Base-by-base conservation (phyloP, 2,113 vertebrate genomes). In the Hippocampus mohnikei region DNA sequence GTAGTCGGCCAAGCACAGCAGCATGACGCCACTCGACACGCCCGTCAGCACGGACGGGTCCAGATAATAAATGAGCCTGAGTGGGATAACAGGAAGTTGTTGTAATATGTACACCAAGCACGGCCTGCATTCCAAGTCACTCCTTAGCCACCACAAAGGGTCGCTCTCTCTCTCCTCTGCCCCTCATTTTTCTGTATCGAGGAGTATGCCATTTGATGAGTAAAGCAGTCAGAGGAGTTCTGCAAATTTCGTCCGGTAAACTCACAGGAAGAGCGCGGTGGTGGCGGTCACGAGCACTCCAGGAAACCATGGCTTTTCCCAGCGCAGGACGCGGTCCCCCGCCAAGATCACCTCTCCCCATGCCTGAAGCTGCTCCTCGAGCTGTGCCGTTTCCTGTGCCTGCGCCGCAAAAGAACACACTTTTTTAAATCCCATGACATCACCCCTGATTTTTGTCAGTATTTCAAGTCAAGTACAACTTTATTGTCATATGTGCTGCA, bases 341-440 rank as follows among this genome's bases (percentile, higher is more conserved):
- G 94, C 85, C 81, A 99, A 87, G 88, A 98, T 98, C 85, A 99
- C 96, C 82, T 99, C 97, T 44, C 96, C 96, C 98, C 98, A 99
- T 81, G 93, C 95, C 88, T 97, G 95, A 82, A 99, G 90, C 70
- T 98, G 96, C 86, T 99, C 96, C 78, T 99, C 97, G 84, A 99
- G 93, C 83, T 92, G 93, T 3, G 95, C 95, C 13, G 96, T 99
- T 84, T 99, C 96, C 74, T 92, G 88, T 72, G 95, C 96, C 98
- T 99, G 63, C 0, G 74, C 5, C 2, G 3, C 21, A 15, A 41
- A 41, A 46, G 33, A 15, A 4, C 1, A 53, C 0, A 58, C 3
- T 33, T 33, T 33, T 33, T 33, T 5, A 0, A 21, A 42, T 44
- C 41, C 12, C 21, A 21, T 25, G 15, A 33, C 29, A 62, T 15